Evolutionary conservation across 2,888 invertebrate species (phyloP), one percentile per base, ranked within the genome.

Genomic region (Subacronicta megacephala): DNA sequence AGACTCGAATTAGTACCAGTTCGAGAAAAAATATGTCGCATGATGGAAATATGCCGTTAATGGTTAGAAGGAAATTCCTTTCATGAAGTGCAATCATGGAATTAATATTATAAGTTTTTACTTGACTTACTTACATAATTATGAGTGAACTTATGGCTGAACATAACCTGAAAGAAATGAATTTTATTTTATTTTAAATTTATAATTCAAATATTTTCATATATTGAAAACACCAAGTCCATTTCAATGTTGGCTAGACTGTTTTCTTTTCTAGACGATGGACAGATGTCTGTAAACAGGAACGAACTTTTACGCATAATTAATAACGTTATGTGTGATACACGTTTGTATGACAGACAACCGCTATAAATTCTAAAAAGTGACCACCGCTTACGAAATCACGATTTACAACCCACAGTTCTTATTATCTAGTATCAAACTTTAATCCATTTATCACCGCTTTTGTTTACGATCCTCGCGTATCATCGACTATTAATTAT

Each of bases 401-500:
- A 89, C 89, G 86, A 92, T 92, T 92, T 92, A 92, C 90, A 90
- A 89, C 89, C 89, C 84, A 89, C 88, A 85, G 83, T 84, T 85
- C 85, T 83, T 87, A 91, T 91, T 91, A 93, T 93, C 93, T 90
- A 83, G 87, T 93, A 93, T 90, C 90, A 91, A 80, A 65, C 81
- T 84, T 82, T 93, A 93, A 93, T 93, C 93, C 93, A 94, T 94
- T 94, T 93, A 94, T 94, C 93, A 94, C 89, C 77, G 90, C 92
- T 92, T 93, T 94, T 94, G 94, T 93, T 93, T 94, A 93, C 93
- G 91, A 92, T 91, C 90, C 92, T 88, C 82, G 90, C 90, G 90
- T 93, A 93, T 93, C 94, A 93, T 92, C 92, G 90, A 90, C 93
- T 93, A 94, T 94, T 93, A 94, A 93, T 94, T 94, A 93, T 90